Conservation (phyloP, 2,888 invertebrate species). For the Adela reaumurella region DNA sequence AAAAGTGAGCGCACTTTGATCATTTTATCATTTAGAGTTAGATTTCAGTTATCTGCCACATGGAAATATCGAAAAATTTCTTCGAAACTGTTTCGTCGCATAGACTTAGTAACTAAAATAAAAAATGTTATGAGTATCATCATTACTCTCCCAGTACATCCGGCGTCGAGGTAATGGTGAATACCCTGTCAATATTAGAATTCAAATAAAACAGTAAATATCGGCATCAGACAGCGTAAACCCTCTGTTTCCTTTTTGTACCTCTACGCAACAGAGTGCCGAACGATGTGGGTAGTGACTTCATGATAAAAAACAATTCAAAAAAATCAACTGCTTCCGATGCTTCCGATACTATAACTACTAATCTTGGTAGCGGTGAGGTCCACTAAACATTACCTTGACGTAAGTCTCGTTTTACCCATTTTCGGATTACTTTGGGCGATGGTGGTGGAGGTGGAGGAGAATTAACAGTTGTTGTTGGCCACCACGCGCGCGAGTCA, state of each 20-base stretch:
- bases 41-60: slow-evolving; percentile 15
- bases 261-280: slow-evolving; percentile 9
- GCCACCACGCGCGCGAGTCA: too few species aligned
- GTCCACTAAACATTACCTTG: slow-evolving; percentile 2
- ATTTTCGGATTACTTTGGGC: slow-evolving; percentile 1
- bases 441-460: slow-evolving; percentile 2
- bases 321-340: slow-evolving; percentile 5
- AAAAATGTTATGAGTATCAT: slow-evolving; percentile 16
- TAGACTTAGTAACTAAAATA: slow-evolving; percentile 14
- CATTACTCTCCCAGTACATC: slow-evolving; percentile 17
- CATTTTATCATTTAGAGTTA: slow-evolving; percentile 15
- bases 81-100: slow-evolving; percentile 18
- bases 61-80: slow-evolving; percentile 18
- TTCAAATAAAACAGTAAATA: slow-evolving; percentile 14
- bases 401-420: slow-evolving; percentile 3
- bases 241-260: slow-evolving; percentile 10
- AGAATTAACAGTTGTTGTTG: too few species aligned
- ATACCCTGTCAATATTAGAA: slow-evolving; percentile 18
- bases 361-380: slow-evolving; percentile 3
- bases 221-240: slow-evolving; percentile 10
- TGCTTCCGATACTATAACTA: slow-evolving; percentile 2
- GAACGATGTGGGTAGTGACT: slow-evolving; percentile 4
- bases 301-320: slow-evolving; percentile 7
- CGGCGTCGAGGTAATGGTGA: slow-evolving; percentile 13
- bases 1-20: slow-evolving; percentile 18